Evolutionary conservation across 1,140 invertebrate genomes (phyloP), one percentile per base, ranked within the genome.

Genomic region (Geopemphigus sp.): DNA sequence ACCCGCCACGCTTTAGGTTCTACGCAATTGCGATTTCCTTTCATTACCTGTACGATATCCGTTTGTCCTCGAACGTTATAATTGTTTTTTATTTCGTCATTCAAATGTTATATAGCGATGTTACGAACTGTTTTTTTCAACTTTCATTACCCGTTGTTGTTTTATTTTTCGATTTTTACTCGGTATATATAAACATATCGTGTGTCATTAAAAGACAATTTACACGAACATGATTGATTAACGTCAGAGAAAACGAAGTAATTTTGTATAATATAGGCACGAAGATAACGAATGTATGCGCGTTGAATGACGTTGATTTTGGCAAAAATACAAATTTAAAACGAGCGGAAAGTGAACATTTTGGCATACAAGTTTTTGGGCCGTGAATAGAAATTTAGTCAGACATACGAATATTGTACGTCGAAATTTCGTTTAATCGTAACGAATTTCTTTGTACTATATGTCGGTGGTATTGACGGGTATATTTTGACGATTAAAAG

Each of bases 171-270:
- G 32, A 45, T 66, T 45, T 64, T 66, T 66, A 45, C 39, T 45
- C 19, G 32, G 32, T 39, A 39, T 47, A 12, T 24, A 12, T 14
- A 68, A 47, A 68, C 39, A 17, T 47, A 68, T 47, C n/a, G 45
- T 5, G 45, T 24, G 45, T 47, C 64, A 24, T 47, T 47, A 47
- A 17, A 47, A 24, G 19, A 24, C 12, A 5, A 68, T 24, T 22
- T 68, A 47, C 12, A 47, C 6, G 32, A 45, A 47, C 39, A 24
- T 68, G 39, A 68, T 68, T 68, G 64, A 68, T 68, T 68, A 24
- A 68, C 17, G 64, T 1, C 39, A 47, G 39, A 68, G 24, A 50
- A 8, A 68, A 68, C 22, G 14, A 68, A 3, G 11, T 22, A n/a
- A n/a, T n/a, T n/a, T 12, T n/a, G 24, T 8, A 64, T 0, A 50